These are phyloP conservation scores for Andrena fulva DNA, from an alignment of 2,888 invertebrate genomes.

Conservation along the genomic window DNA sequence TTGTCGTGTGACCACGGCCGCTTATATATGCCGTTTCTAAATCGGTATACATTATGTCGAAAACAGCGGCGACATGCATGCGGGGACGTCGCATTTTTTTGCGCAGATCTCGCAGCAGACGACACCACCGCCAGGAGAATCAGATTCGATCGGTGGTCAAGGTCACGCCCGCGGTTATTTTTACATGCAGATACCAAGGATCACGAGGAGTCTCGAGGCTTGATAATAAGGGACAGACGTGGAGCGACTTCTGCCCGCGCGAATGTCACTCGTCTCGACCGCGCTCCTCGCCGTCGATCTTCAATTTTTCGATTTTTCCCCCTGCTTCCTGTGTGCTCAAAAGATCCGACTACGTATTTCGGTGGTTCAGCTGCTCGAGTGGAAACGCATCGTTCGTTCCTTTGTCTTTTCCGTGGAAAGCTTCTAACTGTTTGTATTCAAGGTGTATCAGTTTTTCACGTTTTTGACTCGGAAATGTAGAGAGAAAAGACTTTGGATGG, in stretches of 20 bases:
- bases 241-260: background rate
- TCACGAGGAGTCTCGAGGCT: slow-evolving; percentile 10
- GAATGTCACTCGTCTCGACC: background rate
- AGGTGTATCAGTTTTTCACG: too few relatives aligned
- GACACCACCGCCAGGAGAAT: slow-evolving; percentile 27
- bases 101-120: slow-evolving; percentile 27
- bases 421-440: too few relatives aligned
- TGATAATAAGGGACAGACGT: slow-evolving; percentile 13
- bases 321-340: too few relatives aligned
- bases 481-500: too few relatives aligned
- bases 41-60: slow-evolving; percentile 51
- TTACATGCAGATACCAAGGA: slow-evolving; percentile 48
- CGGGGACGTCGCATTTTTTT: slow-evolving; percentile 35
- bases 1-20: background rate
- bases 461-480: too few relatives aligned
- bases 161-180: slow-evolving; percentile 61
- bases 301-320: background rate
- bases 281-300: background rate
- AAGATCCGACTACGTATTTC: background rate
- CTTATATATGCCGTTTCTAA: slow-evolving; percentile 34
- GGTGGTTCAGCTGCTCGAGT: background rate
- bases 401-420: background rate
- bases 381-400: background rate
- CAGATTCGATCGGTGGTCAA: slow-evolving; percentile 60
- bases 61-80: slow-evolving; percentile 33